A percentile compares a stretch with the other conserved stretches of the same genome.
These are phyloP conservation scores for Elaeidobius kamerunicus DNA, from an alignment of 2,888 invertebrate species.

Conservation along the genomic window DNA sequence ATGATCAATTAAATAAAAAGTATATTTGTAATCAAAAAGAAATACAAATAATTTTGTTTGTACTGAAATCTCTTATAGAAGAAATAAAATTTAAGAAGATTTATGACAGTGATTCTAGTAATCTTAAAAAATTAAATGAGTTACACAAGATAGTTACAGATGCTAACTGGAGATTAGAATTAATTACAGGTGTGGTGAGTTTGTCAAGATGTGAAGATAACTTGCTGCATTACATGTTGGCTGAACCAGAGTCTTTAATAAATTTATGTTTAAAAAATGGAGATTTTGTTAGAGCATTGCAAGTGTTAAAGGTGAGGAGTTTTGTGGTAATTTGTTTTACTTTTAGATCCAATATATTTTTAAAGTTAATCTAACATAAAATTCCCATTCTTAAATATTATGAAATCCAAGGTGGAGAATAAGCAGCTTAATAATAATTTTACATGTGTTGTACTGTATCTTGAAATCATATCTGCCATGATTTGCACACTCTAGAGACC, in stretches of 20 bases:
- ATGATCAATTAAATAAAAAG: constrained; percentile 37
- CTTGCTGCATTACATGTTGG: constrained; percentile 67
- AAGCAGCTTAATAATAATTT: too few species aligned
- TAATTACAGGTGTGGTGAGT: constrained; percentile 59
- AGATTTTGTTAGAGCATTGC: constrained; percentile 70
- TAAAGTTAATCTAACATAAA: too few species aligned
- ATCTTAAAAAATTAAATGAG: constrained; percentile 42
- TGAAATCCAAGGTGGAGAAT: too few species aligned
- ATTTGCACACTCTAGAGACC: too few species aligned
- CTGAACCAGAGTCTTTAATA: constrained; percentile 72
- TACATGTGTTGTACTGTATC: too few species aligned
- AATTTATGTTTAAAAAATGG: constrained; percentile 70
- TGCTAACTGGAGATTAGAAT: constrained; percentile 69
- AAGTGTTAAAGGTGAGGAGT: constrained; percentile 71
- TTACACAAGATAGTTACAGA: constrained; percentile 58
- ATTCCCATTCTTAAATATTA: too few species aligned
- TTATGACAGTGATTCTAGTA: constrained; percentile 44
- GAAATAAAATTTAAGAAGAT: constrained; percentile 50
- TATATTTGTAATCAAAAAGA: constrained; percentile 61
- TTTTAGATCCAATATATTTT: too few species aligned
- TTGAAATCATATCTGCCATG: too few species aligned
- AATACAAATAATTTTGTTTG: constrained; percentile 57
- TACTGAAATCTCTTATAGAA: constrained; percentile 56
- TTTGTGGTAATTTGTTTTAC: constrained; percentile 2
- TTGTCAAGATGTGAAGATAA: constrained; percentile 51